These are phyloP conservation scores for Coptodon rendalli DNA, from an alignment of 2,113 vertebrate species.

Conservation along the genomic window DNA sequence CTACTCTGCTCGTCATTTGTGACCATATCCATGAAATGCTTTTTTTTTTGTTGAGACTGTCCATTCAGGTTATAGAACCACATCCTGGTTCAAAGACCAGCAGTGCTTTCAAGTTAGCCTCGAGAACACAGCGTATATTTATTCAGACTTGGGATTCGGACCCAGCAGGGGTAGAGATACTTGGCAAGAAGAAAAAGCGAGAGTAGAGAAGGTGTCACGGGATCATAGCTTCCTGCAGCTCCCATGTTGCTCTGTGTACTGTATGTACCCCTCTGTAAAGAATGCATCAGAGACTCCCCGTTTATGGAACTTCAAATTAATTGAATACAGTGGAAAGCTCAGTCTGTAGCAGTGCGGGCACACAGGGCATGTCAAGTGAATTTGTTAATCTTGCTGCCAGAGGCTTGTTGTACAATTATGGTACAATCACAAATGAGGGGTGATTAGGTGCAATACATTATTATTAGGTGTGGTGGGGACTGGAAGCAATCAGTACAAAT, in stretches of 20 bases:
- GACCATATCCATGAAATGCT: background rate
- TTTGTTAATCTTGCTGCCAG: slow-evolving; percentile 19
- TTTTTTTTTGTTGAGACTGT: background rate
- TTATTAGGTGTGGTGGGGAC: background rate
- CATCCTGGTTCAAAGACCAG: background rate
- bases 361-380: slow-evolving; percentile 4
- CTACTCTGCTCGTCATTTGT: slow-evolving; percentile 9
- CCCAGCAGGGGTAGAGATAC: slow-evolving; percentile 12
- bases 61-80: background rate
- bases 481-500: slow-evolving; percentile 7
- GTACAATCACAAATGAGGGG: background rate
- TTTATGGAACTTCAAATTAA: slow-evolving; percentile 10
- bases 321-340: slow-evolving; percentile 17
- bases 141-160: background rate
- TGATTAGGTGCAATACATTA: slow-evolving; percentile 4
- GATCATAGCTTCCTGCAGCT: slow-evolving; percentile 20
- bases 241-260: background rate
- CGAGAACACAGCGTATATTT: background rate
- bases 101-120: background rate
- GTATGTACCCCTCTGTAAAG: slow-evolving; percentile 26
- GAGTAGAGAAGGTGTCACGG: slow-evolving; percentile 13
- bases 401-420: slow-evolving; percentile 6
- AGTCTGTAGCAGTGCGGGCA: background rate
- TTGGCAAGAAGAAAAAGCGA: slow-evolving; percentile 30
- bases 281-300: slow-evolving; percentile 27